Conservation (phyloP, 2,797 vertebrate genomes). For the Phataginus tricuspis region DNA sequence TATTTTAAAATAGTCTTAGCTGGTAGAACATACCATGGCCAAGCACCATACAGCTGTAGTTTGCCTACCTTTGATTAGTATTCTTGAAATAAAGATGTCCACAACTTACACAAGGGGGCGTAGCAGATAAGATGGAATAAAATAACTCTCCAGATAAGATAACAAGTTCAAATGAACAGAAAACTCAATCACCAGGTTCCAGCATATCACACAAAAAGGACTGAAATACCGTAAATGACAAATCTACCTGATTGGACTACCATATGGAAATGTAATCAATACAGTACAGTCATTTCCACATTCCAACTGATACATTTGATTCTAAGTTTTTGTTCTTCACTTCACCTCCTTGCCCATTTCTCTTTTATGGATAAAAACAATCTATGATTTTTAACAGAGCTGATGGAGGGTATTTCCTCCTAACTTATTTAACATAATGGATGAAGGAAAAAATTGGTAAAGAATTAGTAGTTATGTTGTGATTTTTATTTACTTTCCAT, state of each 20-base stretch:
- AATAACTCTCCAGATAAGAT: not conserved
- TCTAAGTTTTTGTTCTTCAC: conserved; percentile 47
- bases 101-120: not conserved
- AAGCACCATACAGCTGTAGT: not conserved
- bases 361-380: not conserved
- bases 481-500: conserved; percentile 46
- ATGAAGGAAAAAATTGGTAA: not conserved
- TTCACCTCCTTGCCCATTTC: not conserved
- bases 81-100: not conserved
- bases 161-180: conserved; percentile 22
- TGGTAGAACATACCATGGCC: not conserved
- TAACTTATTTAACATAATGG: conserved; percentile 34
- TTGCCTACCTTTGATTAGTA: not conserved
- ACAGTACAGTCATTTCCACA: conserved; percentile 19
- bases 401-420: not conserved
- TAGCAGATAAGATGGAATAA: not conserved
- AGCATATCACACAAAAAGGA: not conserved
- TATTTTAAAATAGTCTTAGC: not conserved
- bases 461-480: not conserved
- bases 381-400: conserved; percentile 37
- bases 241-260: conserved; percentile 60
- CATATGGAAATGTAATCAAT: conserved; percentile 74
- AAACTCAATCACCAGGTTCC: conserved; percentile 41
- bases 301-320: conserved; percentile 24
- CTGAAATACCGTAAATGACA: conserved; percentile 47